A percentile compares a stretch with the other conserved stretches of the same genome.
These are phyloP conservation scores for Malurus splendens DNA, from an alignment of 2,797 vertebrate species.

Conservation along the genomic window DNA sequence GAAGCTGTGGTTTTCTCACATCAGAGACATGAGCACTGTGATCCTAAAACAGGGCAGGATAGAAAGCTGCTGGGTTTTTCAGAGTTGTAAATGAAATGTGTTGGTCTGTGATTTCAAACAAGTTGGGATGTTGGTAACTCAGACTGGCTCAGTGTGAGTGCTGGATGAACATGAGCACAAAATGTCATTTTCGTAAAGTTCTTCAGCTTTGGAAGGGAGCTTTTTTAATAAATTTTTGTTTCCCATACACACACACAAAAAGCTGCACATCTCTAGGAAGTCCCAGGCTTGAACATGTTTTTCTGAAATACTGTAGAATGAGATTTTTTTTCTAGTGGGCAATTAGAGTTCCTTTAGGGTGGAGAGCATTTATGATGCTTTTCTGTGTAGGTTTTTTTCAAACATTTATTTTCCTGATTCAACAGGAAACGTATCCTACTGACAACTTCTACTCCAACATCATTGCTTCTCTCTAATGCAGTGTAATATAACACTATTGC, in stretches of 20 bases:
- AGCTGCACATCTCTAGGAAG: background rate
- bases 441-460: background rate
- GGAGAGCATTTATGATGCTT: background rate
- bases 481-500: background rate
- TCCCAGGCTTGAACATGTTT: background rate
- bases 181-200: background rate
- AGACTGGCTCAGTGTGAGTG: background rate
- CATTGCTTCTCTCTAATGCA: background rate
- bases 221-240: background rate
- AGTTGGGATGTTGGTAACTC: background rate
- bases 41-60: background rate
- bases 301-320: background rate
- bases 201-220: background rate
- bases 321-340: background rate
- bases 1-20: background rate
- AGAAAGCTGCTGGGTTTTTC: background rate
- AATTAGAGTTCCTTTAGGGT: background rate
- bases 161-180: background rate
- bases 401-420: background rate
- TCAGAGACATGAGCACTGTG: background rate
- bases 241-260: background rate
- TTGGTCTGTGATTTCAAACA: background rate
- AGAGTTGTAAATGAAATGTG: background rate
- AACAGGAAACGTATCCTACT: background rate
- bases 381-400: background rate